Evolutionary conservation across 2,797 vertebrate genomes (phyloP).

Genomic region (Enteromius anoplus): DNA sequence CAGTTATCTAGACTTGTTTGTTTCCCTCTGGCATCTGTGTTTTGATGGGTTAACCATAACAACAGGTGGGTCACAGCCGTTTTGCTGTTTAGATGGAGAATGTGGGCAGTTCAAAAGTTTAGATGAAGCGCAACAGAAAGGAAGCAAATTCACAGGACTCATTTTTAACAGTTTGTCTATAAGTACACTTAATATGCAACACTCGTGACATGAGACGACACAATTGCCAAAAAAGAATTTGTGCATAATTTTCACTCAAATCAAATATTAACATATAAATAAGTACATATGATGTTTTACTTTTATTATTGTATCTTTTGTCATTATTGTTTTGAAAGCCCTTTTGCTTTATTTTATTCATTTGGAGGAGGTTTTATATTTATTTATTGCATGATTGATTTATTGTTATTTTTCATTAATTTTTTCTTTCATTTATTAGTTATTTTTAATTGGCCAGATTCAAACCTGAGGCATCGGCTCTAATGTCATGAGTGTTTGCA

Average conservation of each 20-base stretch:
- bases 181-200: not conserved
- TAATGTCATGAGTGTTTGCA: not conserved
- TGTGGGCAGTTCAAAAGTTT: not conserved
- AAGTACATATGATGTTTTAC: not conserved
- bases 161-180: not conserved
- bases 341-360: not conserved
- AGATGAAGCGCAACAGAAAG: not conserved
- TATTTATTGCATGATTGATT: not conserved
- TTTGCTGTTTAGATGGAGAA: not conserved
- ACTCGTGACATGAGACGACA: not conserved
- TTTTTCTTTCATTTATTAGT: not conserved
- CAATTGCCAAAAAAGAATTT: not conserved
- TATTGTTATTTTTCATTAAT: no score
- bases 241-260: not conserved
- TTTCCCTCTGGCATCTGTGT: not conserved
- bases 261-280: not conserved
- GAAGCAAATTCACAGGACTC: not conserved
- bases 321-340: not conserved
- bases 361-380: not conserved
- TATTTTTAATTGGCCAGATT: not conserved
- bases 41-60: slow-evolving; percentile 10
- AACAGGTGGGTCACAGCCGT: slow-evolving; percentile 4
- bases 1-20: not conserved
- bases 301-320: not conserved
- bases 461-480: not conserved